Evolutionary conservation across 2,888 invertebrate genomes (phyloP).

Genomic region (Epirrhoe tristata): DNA sequence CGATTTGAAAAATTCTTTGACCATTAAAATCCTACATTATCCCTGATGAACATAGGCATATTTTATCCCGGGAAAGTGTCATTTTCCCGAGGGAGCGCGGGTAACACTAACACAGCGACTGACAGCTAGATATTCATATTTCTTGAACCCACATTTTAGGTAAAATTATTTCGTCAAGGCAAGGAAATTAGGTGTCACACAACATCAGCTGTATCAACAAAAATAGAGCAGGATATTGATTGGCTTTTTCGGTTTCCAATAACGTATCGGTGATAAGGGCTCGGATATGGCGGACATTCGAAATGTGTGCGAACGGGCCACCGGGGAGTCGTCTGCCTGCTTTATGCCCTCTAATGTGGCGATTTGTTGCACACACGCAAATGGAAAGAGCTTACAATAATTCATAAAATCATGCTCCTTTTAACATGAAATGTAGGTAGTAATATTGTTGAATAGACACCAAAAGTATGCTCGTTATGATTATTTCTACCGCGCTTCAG

Average conservation of each 20-base stretch:
- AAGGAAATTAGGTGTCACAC: not conserved
- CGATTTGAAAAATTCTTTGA: too few species aligned
- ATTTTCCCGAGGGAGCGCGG: too few species aligned
- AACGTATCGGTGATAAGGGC: slow-evolving; percentile 65
- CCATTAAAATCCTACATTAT: too few species aligned
- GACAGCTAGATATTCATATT: too few species aligned
- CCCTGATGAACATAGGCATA: too few species aligned
- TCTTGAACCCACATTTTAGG: too few species aligned
- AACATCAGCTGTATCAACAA: slow-evolving; percentile 38
- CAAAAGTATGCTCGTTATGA: too few species aligned
- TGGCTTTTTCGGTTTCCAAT: slow-evolving; percentile 67
- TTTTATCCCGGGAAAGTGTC: too few species aligned
- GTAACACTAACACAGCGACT: too few species aligned
- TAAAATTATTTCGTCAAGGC: not conserved
- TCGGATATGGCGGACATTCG: slow-evolving; percentile 52
- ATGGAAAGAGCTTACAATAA: slow-evolving; percentile 25
- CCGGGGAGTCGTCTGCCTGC: slow-evolving; percentile 60
- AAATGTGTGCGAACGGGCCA: slow-evolving; percentile 53
- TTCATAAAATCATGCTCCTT: slow-evolving; percentile 4
- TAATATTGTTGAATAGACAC: too few species aligned
- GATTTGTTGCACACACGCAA: slow-evolving; percentile 43
- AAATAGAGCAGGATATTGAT: slow-evolving; percentile 70
- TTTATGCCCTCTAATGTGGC: slow-evolving; percentile 63
- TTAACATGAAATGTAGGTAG: too few species aligned
- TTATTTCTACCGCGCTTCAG: too few species aligned